phyloP scores from a whole-genome alignment of 1,140 invertebrate species.

The Choristoneura fumiferana region DNA sequence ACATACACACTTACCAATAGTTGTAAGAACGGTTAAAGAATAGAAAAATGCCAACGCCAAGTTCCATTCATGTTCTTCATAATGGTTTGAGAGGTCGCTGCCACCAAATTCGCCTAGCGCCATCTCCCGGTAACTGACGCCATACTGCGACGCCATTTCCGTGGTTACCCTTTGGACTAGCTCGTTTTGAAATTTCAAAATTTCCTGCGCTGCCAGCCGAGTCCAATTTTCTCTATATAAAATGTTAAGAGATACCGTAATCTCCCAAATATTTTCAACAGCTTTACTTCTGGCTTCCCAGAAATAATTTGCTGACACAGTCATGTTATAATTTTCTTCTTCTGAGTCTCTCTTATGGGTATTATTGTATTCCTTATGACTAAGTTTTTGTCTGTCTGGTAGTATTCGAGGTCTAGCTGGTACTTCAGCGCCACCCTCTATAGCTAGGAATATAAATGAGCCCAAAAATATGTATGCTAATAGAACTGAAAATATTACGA shows the following conservation, averaged over 20 bases:
- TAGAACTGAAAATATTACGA: conserved; percentile 92
- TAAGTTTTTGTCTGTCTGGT: conserved; percentile 72
- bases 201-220: conserved; percentile 77
- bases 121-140: conserved; percentile 75
- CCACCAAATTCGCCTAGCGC: conserved; percentile 69
- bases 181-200: conserved; percentile 85
- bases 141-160: conserved; percentile 81
- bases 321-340: conserved; percentile 68
- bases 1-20: conserved; percentile 89
- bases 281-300: conserved; percentile 84
- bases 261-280: conserved; percentile 96
- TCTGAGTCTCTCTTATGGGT: conserved; percentile 55
- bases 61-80: conserved; percentile 90
- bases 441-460: conserved; percentile 94
- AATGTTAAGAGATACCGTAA: conserved; percentile 95
- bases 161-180: conserved; percentile 89
- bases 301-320: conserved; percentile 71
- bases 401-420: conserved; percentile 66
- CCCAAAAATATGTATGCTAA: conserved; percentile 94
- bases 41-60: conserved; percentile 97
- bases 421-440: conserved; percentile 83
- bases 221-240: conserved; percentile 98
- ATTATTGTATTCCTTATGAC: conserved; percentile 48
- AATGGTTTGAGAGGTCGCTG: conserved; percentile 59
- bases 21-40: conserved; percentile 96